A percentile compares a stretch with the other conserved stretches of the same genome.
phyloP scores from a whole-genome alignment of 2,113 vertebrate species.

The Lucifuga dentata region DNA sequence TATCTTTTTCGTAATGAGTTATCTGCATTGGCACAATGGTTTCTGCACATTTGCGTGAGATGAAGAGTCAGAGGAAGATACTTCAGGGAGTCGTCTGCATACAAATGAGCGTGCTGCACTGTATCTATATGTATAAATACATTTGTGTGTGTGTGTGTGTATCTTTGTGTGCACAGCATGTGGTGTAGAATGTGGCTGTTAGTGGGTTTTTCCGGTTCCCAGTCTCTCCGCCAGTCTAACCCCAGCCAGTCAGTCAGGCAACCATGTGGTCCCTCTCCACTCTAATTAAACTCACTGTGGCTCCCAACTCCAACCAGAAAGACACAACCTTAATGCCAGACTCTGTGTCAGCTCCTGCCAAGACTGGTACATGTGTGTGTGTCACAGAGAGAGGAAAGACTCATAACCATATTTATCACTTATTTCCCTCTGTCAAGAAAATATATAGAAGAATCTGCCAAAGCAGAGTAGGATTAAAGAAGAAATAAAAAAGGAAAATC shows the following conservation, averaged over 20 bases:
- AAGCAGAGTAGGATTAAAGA: conserved; percentile 20
- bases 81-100: conserved; percentile 47
- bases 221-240: conserved; percentile 43
- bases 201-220: conserved; percentile 28
- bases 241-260: conserved; percentile 51
- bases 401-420: conserved; percentile 63
- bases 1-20: conserved; percentile 39
- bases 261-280: conserved; percentile 65
- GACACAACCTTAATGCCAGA: conserved; percentile 60
- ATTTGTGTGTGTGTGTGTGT: conserved; percentile 26
- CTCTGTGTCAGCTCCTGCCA: conserved; percentile 62
- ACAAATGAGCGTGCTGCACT: conserved; percentile 52
- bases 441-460: conserved; percentile 51
- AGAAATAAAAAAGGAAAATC: conserved; percentile 35
- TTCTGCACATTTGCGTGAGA: conserved; percentile 12
- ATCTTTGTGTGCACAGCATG: conserved; percentile 10
- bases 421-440: conserved; percentile 62
- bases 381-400: conserved; percentile 25
- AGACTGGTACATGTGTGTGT: conserved; percentile 26
- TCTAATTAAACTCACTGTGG: conserved; percentile 76
- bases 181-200: conserved; percentile 29
- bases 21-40: conserved; percentile 35
- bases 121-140: conserved; percentile 51
- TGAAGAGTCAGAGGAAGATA: conserved; percentile 14
- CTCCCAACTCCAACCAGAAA: conserved; percentile 63